Evolutionary conservation across 2,888 invertebrate genomes (phyloP).

Genomic region (Hesperia comma): DNA sequence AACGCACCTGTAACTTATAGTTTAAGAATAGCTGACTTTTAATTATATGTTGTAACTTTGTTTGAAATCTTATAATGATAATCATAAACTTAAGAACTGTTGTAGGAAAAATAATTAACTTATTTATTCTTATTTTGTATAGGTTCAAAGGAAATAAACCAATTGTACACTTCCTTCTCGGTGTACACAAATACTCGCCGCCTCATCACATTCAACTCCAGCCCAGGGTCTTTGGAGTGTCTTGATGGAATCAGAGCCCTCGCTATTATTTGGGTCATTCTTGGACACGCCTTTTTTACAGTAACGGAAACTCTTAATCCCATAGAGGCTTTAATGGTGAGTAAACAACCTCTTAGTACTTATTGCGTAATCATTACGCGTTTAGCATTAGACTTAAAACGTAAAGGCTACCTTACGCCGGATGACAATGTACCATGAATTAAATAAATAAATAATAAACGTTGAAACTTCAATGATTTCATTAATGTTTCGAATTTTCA

Average conservation of each 20-base stretch:
- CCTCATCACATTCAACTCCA: slow-evolving; percentile 46
- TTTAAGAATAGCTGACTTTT: too few species aligned
- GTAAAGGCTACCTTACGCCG: too few species aligned
- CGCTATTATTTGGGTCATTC: slow-evolving; percentile 61
- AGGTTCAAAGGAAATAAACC: slow-evolving; percentile 38
- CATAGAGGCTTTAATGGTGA: slow-evolving; percentile 41
- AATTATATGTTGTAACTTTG: too few species aligned
- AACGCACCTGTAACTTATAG: too few species aligned
- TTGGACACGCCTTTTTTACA: slow-evolving; percentile 51
- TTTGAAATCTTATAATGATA: too few species aligned
- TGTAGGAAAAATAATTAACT: neutral
- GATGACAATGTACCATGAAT: too few species aligned
- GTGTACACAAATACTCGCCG: slow-evolving; percentile 64
- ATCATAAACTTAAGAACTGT: too few species aligned
- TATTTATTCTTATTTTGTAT: neutral
- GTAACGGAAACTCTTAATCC: slow-evolving; percentile 37
- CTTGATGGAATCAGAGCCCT: slow-evolving; percentile 59
- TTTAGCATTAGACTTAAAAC: too few species aligned
- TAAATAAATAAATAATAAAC: too few species aligned
- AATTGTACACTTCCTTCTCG: slow-evolving; percentile 46
- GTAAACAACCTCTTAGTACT: neutral
- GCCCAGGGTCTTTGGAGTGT: slow-evolving; percentile 53
- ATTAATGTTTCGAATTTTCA: neutral
- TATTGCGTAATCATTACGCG: neutral
- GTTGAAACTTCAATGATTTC: neutral